Conservation (phyloP, 1,140 invertebrate genomes). For the Condylostylus longicornis region DNA sequence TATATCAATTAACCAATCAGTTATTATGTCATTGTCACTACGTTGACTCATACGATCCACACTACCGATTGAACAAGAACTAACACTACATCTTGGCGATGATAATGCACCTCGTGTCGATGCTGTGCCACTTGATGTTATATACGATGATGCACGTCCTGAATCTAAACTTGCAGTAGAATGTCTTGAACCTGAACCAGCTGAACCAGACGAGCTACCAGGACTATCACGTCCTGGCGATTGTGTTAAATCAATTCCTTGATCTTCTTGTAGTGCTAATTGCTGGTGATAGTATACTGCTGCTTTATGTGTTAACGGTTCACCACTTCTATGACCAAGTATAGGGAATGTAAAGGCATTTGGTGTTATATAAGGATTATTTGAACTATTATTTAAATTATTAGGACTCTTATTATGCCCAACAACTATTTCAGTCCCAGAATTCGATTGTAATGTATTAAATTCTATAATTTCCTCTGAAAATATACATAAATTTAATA, state of each 20-base stretch:
- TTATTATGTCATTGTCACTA: conserved; percentile 77
- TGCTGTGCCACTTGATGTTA: conserved; percentile 27
- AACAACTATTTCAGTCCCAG: too few species aligned
- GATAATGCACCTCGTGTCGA: conserved; percentile 34
- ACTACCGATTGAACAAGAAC: conserved; percentile 60
- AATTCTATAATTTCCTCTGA: too few species aligned
- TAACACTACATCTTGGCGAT: conserved; percentile 43
- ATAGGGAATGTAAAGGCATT: too few species aligned
- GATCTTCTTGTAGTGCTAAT: conserved; percentile 52
- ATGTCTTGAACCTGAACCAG: conserved; percentile 60
- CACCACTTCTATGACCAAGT: too few species aligned
- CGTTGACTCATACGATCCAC: conserved; percentile 34
- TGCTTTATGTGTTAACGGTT: conserved; percentile 49
- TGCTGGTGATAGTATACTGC: conserved; percentile 60
- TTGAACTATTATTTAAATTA: too few species aligned
- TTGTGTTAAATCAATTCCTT: conserved; percentile 57
- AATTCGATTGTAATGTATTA: too few species aligned
- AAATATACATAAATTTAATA: too few species aligned
- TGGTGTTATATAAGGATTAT: too few species aligned
- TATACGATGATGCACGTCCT: conserved; percentile 61
- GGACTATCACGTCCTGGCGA: conserved; percentile 80
- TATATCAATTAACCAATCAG: conserved; percentile 85
- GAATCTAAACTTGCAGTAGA: conserved; percentile 86
- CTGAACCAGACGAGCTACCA: conserved; percentile 68
- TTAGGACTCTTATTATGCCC: too few species aligned